Evolutionary conservation across 2,113 vertebrate species (phyloP).

Genomic region (Oncorhynchus tshawytscha): DNA sequence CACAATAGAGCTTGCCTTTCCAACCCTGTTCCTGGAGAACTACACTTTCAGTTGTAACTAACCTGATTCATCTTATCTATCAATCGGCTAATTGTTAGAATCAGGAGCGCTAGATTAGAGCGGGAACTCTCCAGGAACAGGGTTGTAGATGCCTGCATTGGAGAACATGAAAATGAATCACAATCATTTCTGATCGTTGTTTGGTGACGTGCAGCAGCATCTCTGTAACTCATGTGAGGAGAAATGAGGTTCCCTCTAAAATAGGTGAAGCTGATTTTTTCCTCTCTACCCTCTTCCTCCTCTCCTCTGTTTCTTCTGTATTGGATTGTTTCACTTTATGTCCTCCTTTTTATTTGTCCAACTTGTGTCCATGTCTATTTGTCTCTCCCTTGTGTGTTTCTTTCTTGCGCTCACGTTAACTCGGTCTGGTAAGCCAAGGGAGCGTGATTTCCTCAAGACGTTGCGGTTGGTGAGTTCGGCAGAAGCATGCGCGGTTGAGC

Average conservation of each 20-base stretch:
- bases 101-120: too few relatives aligned
- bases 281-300: conserved; percentile 23
- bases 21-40: too few relatives aligned
- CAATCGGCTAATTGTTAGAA: too few relatives aligned
- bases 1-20: neutral
- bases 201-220: neutral
- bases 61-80: too few relatives aligned
- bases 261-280: conserved; percentile 10
- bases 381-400: conserved; percentile 67
- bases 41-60: too few relatives aligned
- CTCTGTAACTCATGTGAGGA: neutral
- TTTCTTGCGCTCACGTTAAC: conserved; percentile 80
- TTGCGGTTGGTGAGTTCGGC: conserved; percentile 99
- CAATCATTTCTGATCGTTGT: neutral
- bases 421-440: conserved; percentile 92
- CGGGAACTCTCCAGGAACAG: too few relatives aligned
- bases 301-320: neutral
- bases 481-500: conserved; percentile 96
- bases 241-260: conserved; percentile 7
- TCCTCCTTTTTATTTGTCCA: conserved; percentile 84
- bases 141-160: neutral
- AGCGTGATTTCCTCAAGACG: conserved; percentile 99
- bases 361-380: conserved; percentile 78
- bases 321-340: conserved; percentile 41
- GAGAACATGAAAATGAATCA: neutral